Evolutionary conservation across 2,888 invertebrate genomes (phyloP), one percentile per base, ranked within the genome.

Genomic region (Rhingia campestris): DNA sequence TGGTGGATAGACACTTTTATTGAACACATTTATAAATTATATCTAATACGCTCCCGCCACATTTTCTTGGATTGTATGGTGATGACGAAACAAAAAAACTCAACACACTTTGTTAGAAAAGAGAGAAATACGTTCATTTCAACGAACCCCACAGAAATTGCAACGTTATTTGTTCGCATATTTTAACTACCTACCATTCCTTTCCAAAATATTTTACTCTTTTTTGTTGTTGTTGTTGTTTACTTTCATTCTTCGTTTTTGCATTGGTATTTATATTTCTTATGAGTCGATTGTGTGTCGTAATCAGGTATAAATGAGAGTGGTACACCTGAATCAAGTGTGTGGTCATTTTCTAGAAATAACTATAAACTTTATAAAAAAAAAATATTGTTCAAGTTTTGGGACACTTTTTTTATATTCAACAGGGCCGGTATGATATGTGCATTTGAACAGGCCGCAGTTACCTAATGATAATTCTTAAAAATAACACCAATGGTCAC

Each of bases 281-380:
- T 51, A 49, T 32, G 41, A 39, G 30, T 30, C 32, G 12, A 41
- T 32, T 5, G 12, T 51, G 30, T 51, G 64, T 64, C 39, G 51
- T 64, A 64, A 49, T 51, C 30, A 37, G 41, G 12, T 64, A 39
- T 12, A 64, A 51, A 51, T 64, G 12, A 51, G 51, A 64, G n/a
- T 64, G 49, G 14, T 51, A n/a, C 32, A 51, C 49, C 32, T 39
- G 30, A n/a, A n/a, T 37, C 12, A 9, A 61, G 9, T 32, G 14
- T 14, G 2, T 32, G 32, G 30, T 14, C 22, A 22, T 22, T 22
- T 22, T 22, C 22, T 22, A 22, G 22, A 22, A 22, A 22, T 22
- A 22, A 2, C 22, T 22, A 22, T 22, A 22, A 22, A 22, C 22
- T 22, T 22, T 22, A 22, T 22, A 22, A 22, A 22, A 22, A 22